A percentile compares a stretch with the other conserved stretches of the same genome.
Conservation (phyloP, 2,113 vertebrate genomes). For the Mus pahari region DNA sequence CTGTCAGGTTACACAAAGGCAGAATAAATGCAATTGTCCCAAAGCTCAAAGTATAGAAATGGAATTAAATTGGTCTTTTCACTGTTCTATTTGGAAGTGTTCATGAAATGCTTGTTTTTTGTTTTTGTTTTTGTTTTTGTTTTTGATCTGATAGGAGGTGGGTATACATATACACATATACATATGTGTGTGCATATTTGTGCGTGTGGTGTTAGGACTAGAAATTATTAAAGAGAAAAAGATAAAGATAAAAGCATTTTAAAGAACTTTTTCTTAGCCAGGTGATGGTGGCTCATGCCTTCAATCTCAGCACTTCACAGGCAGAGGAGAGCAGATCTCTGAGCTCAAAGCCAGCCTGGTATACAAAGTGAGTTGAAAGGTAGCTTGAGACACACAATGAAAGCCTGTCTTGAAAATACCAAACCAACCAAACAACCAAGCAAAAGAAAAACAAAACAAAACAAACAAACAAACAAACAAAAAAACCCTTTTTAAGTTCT, state of each 20-base stretch:
- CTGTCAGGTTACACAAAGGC: slow-evolving; percentile 46
- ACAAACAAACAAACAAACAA: not conserved
- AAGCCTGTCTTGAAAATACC: not conserved
- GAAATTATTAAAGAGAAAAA: not conserved
- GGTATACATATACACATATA: not conserved
- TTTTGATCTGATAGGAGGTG: slow-evolving; percentile 15
- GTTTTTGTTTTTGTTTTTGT: not conserved
- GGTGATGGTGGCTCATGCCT: not conserved
- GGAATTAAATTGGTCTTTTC: slow-evolving; percentile 40
- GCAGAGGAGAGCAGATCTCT: not conserved
- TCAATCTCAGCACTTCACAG: not conserved
- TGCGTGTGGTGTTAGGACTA: not conserved
- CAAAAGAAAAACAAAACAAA: no score
- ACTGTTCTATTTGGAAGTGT: slow-evolving; percentile 30
- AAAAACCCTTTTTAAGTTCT: not conserved
- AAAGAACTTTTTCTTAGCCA: not conserved
- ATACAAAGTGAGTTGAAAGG: not conserved
- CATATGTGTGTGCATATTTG: not conserved
- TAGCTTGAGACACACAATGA: not conserved
- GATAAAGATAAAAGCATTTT: slow-evolving; percentile 33
- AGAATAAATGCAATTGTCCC: slow-evolving; percentile 16
- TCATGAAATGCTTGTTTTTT: slow-evolving; percentile 64
- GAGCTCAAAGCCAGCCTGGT: not conserved
- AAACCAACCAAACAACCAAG: no score
- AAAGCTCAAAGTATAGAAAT: slow-evolving; percentile 16